Conservation (phyloP, 2,113 vertebrate genomes). For the Clupea harengus region DNA sequence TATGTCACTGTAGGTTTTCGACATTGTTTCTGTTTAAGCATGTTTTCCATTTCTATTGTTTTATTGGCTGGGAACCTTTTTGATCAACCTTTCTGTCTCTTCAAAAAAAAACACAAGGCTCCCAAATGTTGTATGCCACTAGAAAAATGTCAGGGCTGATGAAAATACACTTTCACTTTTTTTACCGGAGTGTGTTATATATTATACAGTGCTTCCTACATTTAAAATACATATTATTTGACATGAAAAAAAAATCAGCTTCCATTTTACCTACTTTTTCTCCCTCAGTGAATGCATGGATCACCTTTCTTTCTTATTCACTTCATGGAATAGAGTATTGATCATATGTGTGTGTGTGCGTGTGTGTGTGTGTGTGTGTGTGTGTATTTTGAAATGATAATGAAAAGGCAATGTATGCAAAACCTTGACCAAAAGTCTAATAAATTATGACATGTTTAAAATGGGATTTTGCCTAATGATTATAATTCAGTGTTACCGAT, state of each 20-base stretch:
- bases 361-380: too few relatives aligned
- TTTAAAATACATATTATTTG: background rate
- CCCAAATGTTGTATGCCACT: background rate
- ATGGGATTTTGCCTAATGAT: background rate
- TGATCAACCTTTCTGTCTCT: background rate
- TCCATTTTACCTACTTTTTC: background rate
- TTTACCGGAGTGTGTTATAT: background rate
- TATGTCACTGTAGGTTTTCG: background rate
- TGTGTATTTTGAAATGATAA: conserved; percentile 12
- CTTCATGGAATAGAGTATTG: conserved; percentile 14
- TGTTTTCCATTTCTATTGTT: background rate
- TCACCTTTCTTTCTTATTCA: conserved; percentile 13
- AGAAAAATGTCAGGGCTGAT: background rate
- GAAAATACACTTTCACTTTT: background rate
- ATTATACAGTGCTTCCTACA: background rate
- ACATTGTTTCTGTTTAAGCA: background rate
- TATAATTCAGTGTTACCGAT: background rate
- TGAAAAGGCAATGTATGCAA: conserved; percentile 16
- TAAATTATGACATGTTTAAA: conserved; percentile 15
- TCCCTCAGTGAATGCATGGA: background rate
- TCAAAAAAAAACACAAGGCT: background rate
- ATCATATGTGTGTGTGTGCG: background rate
- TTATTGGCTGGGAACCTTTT: background rate
- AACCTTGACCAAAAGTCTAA: conserved; percentile 19
- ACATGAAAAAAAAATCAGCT: background rate